Base-by-base conservation (phyloP, 2,888 invertebrate genomes). In the Spicauda simplicius region DNA sequence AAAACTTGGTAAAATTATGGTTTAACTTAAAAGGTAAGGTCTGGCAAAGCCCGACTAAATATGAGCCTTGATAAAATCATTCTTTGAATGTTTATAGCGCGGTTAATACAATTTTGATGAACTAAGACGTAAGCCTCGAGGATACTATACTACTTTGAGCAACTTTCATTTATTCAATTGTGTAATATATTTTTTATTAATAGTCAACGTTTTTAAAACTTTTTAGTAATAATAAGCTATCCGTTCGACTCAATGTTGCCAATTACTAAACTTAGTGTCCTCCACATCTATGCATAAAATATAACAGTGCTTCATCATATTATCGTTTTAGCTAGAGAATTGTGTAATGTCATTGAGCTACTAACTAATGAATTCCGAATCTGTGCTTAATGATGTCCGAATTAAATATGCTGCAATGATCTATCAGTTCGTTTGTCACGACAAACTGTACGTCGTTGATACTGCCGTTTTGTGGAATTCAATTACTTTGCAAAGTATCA, bases 201-300 rank as follows among this genome's bases (percentile, higher is more conserved):
- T 41, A 54, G 45, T 45, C n/a, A 45, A n/a, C n/a, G n/a, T 45
- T n/a, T 61, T 61, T 20, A 45, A 55, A 55, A 55, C n/a, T 63
- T 64, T 64, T 41, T 55, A 57, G 25, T 5, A 37, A 50, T 37
- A n/a, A 20, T 16, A 14, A 53, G 53, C 4, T 19, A 30, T 64
- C 53, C 41, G 41, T 52, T 64, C 11, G 53, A 58, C 58, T 53
- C 64, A 53, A 18, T 64, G 64, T 64, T 64, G 64, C 64, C 64
- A 64, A 64, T 25, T 61, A 16, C 18, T 50, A 50, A 12, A 48
- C 19, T 8, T 16, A 64, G 12, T 37, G 57, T 57, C 50, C 57
- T 64, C 57, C 57, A 56, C 14, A 16, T 20, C 41, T 48, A 11
- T 12, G n/a, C 20, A 10, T 55, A 25, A 19, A 45, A 54, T 62